Evolutionary conservation across 2,113 vertebrate species (phyloP).

Genomic region (Alaudala cheleensis): DNA sequence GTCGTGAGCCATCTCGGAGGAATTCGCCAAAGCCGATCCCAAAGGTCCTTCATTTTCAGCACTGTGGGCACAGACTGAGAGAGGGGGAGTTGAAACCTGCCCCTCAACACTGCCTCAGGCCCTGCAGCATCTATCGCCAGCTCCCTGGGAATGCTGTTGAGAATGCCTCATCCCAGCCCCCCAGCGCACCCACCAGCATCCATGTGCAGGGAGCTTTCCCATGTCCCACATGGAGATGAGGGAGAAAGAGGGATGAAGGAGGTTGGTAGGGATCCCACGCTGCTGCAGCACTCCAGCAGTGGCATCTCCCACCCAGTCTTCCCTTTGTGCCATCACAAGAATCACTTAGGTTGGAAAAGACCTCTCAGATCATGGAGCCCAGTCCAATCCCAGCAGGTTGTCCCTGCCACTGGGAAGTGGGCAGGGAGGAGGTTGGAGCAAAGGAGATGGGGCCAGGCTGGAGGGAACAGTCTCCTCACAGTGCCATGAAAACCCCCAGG

Average conservation of each 20-base stretch:
- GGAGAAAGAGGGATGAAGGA: background rate
- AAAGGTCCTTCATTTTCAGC: background rate
- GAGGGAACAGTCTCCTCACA: background rate
- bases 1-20: background rate
- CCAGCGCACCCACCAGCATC: rapidly evolving
- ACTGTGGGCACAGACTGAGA: background rate
- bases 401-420: rapidly evolving
- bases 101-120: rapidly evolving
- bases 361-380: background rate
- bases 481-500: background rate
- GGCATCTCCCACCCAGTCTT: background rate
- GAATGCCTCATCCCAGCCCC: background rate
- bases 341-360: background rate
- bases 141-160: rapidly evolving
- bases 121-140: background rate
- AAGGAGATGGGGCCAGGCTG: background rate
- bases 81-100: background rate
- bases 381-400: background rate
- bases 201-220: rapidly evolving
- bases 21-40: background rate
- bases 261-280: background rate
- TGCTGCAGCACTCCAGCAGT: background rate
- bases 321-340: background rate
- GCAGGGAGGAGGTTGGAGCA: background rate
- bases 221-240: background rate